Conservation (phyloP, 92 coral and sea anemone species). For the Parazoanthus darwini region DNA sequence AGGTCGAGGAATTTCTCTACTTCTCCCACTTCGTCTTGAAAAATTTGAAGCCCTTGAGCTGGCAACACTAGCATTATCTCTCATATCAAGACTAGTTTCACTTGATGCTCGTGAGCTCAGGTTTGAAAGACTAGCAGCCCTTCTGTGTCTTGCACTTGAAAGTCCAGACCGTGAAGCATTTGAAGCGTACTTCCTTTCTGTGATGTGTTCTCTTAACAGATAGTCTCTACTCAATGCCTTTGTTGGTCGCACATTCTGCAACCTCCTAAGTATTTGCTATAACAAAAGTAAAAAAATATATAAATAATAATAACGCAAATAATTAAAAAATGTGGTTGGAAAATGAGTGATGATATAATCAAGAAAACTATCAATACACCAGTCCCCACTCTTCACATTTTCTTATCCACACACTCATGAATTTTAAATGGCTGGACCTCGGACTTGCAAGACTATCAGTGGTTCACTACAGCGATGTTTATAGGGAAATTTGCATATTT, state of each 20-base stretch:
- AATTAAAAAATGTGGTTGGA: background rate
- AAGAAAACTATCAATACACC: no score
- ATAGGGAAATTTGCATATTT: no score
- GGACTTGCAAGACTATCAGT: no score
- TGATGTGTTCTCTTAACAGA: conserved; percentile 67
- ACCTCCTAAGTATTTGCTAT: conserved; percentile 86
- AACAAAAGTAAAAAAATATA: conserved; percentile 28
- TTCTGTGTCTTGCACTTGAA: conserved; percentile 66
- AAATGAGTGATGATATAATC: background rate
- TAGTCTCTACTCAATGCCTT: conserved; percentile 71
- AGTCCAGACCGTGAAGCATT: conserved; percentile 76
- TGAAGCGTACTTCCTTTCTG: conserved; percentile 66
- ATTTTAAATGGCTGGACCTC: no score
- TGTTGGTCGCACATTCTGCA: conserved; percentile 83
- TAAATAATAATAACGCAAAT: background rate
- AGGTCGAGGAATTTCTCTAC: conserved; percentile 61
- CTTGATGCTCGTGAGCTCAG: conserved; percentile 64
- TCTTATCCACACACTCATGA: no score
- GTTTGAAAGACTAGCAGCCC: conserved; percentile 50
- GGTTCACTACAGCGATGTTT: no score
- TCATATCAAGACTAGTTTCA: conserved; percentile 68
- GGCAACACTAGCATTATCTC: conserved; percentile 67
- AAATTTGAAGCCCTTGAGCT: conserved; percentile 69
- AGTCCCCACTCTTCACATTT: no score
- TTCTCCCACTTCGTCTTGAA: conserved; percentile 55